Percentiles rank a stretch among this genome's conserved stretches.
phyloP scores from a whole-genome alignment of 2,797 vertebrate genomes.

The Pagetopsis macropterus region DNA sequence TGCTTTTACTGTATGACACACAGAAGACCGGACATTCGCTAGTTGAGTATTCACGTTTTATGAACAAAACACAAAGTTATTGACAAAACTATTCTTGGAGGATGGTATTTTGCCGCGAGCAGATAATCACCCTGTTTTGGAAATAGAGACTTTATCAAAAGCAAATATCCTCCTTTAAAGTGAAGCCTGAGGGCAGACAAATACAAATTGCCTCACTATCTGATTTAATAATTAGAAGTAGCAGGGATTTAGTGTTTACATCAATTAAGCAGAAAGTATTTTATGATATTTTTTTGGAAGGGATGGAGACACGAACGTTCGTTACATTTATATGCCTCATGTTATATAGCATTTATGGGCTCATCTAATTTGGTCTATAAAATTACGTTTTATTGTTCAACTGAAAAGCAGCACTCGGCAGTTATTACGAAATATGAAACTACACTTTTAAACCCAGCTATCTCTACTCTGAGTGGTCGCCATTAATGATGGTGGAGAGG shows the following conservation, averaged over 20 bases:
- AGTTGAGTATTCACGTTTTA: too few species aligned
- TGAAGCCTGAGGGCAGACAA: constrained; percentile 24
- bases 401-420: constrained; percentile 21
- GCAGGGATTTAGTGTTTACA: constrained; percentile 7
- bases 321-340: background rate
- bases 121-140: constrained; percentile 21
- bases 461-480: constrained; percentile 51
- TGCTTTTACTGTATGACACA: too few species aligned
- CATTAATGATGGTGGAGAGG: constrained; percentile 68
- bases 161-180: constrained; percentile 31
- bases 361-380: constrained; percentile 11
- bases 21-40: too few species aligned
- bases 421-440: constrained; percentile 32
- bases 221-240: constrained; percentile 26
- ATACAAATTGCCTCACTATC: constrained; percentile 24
- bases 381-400: constrained; percentile 21
- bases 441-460: constrained; percentile 32
- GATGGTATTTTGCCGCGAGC: constrained; percentile 11
- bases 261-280: constrained; percentile 8
- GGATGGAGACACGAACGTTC: constrained; percentile 1
- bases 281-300: background rate
- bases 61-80: constrained; percentile 10
- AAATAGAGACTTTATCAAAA: constrained; percentile 23
- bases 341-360: constrained; percentile 3
- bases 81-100: constrained; percentile 25